These are phyloP conservation scores for Tetragonula carbonaria DNA, from an alignment of 2,888 invertebrate genomes.

Conservation along the genomic window DNA sequence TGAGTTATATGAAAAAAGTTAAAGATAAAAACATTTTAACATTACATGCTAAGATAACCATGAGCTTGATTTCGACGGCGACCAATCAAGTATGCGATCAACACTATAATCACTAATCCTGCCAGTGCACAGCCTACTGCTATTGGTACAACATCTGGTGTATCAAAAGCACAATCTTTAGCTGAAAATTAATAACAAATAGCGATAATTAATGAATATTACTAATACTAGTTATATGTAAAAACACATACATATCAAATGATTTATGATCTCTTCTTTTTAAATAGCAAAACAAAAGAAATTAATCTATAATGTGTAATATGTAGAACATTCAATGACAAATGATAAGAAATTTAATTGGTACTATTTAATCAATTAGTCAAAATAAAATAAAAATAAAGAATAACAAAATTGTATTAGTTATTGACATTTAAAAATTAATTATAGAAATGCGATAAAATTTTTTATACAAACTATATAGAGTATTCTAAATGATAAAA, in stretches of 20 bases:
- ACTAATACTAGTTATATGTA: background rate
- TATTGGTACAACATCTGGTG: constrained; percentile 97
- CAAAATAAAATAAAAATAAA: too few relatives aligned
- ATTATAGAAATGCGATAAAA: background rate
- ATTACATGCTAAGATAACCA: constrained; percentile 94
- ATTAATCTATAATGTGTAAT: too few relatives aligned
- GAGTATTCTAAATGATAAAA: too few relatives aligned
- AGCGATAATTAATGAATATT: background rate
- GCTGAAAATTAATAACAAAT: constrained; percentile 84
- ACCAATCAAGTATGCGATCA: constrained; percentile 96
- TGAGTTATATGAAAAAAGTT: constrained; percentile 55
- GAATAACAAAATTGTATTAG: too few relatives aligned
- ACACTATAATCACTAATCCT: constrained; percentile 94
- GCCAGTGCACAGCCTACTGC: constrained; percentile 97
- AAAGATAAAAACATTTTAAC: constrained; percentile 39
- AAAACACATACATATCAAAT: background rate
- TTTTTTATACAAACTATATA: background rate
- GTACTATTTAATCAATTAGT: too few relatives aligned
- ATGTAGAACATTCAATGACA: too few relatives aligned
- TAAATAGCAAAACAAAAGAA: too few relatives aligned
- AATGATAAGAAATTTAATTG: too few relatives aligned
- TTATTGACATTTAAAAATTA: background rate
- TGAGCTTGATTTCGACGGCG: constrained; percentile 93
- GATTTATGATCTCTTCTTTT: too few relatives aligned
- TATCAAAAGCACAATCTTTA: constrained; percentile 89